Conservation (phyloP, 2,113 vertebrate species). For the Serinus canaria region DNA sequence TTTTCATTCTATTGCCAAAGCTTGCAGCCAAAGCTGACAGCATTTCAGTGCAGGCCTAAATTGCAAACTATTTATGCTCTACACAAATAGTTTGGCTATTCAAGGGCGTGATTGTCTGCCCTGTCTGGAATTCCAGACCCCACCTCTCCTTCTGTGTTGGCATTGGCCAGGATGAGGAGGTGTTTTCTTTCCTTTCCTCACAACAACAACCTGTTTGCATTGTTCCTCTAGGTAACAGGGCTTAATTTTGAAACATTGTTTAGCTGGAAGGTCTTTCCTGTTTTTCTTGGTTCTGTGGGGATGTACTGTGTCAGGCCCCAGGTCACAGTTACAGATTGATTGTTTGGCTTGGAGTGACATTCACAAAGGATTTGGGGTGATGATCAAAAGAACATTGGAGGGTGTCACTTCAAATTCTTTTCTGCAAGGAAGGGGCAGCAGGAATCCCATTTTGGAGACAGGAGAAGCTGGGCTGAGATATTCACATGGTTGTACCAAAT, state of each 20-base stretch:
- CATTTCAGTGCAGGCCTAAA: not conserved
- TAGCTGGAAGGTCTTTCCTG: not conserved
- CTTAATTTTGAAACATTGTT: not conserved
- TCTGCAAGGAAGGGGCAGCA: not conserved
- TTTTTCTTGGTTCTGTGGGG: not conserved
- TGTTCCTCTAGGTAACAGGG: not conserved
- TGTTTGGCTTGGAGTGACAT: not conserved
- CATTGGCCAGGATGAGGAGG: conserved; percentile 94
- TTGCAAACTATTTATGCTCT: not conserved
- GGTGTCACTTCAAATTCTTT: not conserved
- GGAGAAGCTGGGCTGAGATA: not conserved
- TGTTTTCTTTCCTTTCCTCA: conserved; percentile 31
- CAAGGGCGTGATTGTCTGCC: not conserved
- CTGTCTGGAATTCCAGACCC: no score
- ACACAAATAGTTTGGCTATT: not conserved
- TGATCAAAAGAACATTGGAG: not conserved
- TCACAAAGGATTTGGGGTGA: not conserved
- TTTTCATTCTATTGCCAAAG: not conserved
- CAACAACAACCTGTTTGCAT: not conserved
- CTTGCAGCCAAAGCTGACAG: not conserved
- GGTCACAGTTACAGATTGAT: not conserved
- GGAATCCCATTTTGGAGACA: not conserved
- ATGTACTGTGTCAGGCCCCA: not conserved
- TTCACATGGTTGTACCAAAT: not conserved
- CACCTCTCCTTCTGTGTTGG: conserved; percentile 86